Evolutionary conservation across 1,140 invertebrate genomes (phyloP).

Genomic region (Cecropterus lyciades): DNA sequence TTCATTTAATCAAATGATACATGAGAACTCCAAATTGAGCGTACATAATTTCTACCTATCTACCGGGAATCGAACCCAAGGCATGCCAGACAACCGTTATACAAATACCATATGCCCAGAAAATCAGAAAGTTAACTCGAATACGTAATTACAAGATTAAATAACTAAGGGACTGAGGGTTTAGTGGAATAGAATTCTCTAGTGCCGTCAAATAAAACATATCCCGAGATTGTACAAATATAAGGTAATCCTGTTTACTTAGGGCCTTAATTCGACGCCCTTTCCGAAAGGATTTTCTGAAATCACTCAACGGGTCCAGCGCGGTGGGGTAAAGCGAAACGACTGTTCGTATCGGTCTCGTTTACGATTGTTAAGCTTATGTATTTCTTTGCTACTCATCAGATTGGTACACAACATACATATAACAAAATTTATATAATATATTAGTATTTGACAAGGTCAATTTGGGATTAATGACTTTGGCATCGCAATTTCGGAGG

Average conservation of each 20-base stretch:
- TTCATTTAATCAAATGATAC: too few relatives aligned
- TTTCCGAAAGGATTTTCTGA: conserved; percentile 43
- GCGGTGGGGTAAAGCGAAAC: background rate
- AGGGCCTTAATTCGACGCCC: conserved; percentile 46
- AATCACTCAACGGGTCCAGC: conserved; percentile 38
- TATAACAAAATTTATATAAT: too few relatives aligned
- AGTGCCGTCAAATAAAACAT: conserved; percentile 45
- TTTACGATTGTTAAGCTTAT: too few relatives aligned
- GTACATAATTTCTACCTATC: too few relatives aligned
- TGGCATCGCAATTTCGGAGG: too few relatives aligned
- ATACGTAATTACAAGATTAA: conserved; percentile 14
- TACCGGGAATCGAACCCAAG: too few relatives aligned
- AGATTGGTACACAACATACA: too few relatives aligned
- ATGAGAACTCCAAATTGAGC: too few relatives aligned
- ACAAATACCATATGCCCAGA: too few relatives aligned
- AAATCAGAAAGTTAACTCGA: conserved; percentile 12
- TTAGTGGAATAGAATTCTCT: conserved; percentile 31
- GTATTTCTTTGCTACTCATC: too few relatives aligned
- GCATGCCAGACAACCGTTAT: background rate
- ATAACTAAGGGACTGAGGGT: conserved; percentile 3
- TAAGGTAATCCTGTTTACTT: conserved; percentile 52
- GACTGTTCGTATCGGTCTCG: conserved; percentile 1
- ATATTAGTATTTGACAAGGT: too few relatives aligned
- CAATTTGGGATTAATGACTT: too few relatives aligned
- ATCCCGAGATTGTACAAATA: conserved; percentile 49